Conservation (phyloP, 92 coral and sea anemone genomes). For the Epizoanthus fatuus region DNA sequence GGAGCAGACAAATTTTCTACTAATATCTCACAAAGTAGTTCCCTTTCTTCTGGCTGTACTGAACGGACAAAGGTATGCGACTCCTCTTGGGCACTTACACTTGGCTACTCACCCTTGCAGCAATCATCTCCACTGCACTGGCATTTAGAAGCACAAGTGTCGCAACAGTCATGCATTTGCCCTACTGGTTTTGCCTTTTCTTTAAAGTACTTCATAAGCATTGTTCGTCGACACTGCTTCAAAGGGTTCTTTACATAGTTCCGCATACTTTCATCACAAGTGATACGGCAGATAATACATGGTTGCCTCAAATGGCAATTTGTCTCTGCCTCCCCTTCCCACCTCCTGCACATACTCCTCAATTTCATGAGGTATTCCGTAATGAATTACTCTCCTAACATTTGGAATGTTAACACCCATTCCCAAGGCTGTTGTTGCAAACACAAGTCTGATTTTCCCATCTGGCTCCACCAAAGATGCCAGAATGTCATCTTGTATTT, state of each 20-base stretch:
- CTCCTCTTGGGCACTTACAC: background rate
- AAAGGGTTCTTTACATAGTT: conserved; percentile 3
- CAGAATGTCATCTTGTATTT: conserved; percentile 47
- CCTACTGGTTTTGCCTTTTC: background rate
- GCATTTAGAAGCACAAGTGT: background rate
- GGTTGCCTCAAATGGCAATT: background rate
- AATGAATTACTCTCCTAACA: conserved; percentile 24
- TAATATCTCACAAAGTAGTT: background rate
- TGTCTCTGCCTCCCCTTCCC: conserved; percentile 34
- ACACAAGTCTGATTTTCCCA: conserved; percentile 48
- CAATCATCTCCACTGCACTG: conserved; percentile 24
- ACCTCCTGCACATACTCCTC: conserved; percentile 18
- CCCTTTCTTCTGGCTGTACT: background rate
- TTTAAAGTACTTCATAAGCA: background rate
- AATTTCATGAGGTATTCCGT: conserved; percentile 13
- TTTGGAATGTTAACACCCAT: conserved; percentile 21
- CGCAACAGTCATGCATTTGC: conserved; percentile 9
- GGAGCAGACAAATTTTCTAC: background rate
- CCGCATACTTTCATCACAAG: conserved; percentile 15
- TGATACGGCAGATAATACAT: conserved; percentile 15
- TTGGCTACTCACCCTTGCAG: conserved; percentile 4
- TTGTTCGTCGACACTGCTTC: background rate
- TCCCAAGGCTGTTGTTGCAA: conserved; percentile 69
- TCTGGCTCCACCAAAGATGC: conserved; percentile 25
- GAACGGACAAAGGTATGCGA: no score